A percentile compares a stretch with the other conserved stretches of the same genome.
Evolutionary conservation across 1,140 invertebrate species (phyloP).

Genomic region (Drosophila burlai): DNA sequence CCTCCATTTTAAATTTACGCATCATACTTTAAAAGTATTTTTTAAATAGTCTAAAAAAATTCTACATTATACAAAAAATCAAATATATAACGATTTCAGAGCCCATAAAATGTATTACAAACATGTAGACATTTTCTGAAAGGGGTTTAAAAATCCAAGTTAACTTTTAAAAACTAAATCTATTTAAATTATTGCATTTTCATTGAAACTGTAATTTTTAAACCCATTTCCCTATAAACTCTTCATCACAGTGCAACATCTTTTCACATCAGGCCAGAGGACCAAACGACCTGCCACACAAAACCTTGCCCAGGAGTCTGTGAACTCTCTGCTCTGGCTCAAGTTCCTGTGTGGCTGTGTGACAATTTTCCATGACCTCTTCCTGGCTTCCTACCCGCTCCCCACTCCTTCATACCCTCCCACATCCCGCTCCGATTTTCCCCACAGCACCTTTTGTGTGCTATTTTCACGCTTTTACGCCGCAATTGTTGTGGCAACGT

Average conservation of each 20-base stretch:
- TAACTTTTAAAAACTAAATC: background rate
- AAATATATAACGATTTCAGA: background rate
- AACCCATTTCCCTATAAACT: background rate
- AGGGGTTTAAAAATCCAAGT: no score
- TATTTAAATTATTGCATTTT: background rate
- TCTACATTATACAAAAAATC: background rate
- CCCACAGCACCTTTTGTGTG: constrained; percentile 45
- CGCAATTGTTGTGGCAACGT: constrained; percentile 71
- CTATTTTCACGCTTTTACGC: constrained; percentile 81
- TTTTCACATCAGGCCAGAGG: constrained; percentile 59
- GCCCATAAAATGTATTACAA: background rate
- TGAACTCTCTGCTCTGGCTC: constrained; percentile 61
- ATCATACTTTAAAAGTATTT: no score
- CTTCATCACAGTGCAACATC: constrained; percentile 58
- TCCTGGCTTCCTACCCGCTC: constrained; percentile 3
- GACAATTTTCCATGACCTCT: constrained; percentile 77
- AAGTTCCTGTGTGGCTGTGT: constrained; percentile 61
- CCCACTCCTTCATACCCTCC: background rate
- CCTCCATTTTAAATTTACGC: no score
- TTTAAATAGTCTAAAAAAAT: background rate
- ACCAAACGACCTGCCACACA: constrained; percentile 47
- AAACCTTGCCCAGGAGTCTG: constrained; percentile 61
- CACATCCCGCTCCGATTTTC: background rate
- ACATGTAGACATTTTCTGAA: background rate
- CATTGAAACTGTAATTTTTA: background rate